Evolutionary conservation across 2,888 invertebrate genomes (phyloP).

Genomic region (Isoperla grammatica): DNA sequence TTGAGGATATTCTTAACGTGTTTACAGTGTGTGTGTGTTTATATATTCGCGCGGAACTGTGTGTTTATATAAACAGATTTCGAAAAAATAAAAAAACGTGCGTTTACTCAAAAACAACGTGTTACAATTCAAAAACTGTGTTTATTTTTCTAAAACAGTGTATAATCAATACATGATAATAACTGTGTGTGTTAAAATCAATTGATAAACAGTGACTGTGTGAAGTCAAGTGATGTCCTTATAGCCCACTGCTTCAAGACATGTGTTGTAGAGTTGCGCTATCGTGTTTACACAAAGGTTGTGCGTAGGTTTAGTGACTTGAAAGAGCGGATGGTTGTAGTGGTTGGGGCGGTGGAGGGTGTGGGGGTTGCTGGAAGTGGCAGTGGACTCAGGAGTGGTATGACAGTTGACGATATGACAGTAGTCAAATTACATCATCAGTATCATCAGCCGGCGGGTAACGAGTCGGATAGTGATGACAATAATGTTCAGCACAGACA

Average conservation of each 20-base stretch:
- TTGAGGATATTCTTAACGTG: too few species aligned
- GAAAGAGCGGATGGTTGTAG: slow-evolving; percentile 24
- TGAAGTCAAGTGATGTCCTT: not conserved
- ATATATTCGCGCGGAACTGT: too few species aligned
- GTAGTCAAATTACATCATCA: slow-evolving; percentile 32
- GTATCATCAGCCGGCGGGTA: slow-evolving; percentile 17
- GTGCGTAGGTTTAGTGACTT: not conserved
- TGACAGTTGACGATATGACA: slow-evolving; percentile 35
- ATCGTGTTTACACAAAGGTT: too few species aligned
- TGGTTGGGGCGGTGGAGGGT: slow-evolving; percentile 38
- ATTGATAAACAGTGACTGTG: not conserved
- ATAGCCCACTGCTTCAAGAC: not conserved
- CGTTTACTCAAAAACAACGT: not conserved
- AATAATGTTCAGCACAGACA: not conserved
- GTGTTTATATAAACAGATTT: too few species aligned
- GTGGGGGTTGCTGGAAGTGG: slow-evolving; percentile 38
- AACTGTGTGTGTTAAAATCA: not conserved
- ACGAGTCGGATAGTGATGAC: slow-evolving; percentile 15
- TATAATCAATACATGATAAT: not conserved
- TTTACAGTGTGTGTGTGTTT: not conserved
- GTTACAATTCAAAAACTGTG: not conserved
- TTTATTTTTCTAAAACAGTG: not conserved
- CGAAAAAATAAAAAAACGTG: too few species aligned
- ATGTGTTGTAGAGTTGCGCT: not conserved
- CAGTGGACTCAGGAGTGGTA: slow-evolving; percentile 37